A percentile compares a stretch with the other conserved stretches of the same genome.
phyloP scores from a whole-genome alignment of 2,888 invertebrate species.

The Tachystola acroxantha region DNA sequence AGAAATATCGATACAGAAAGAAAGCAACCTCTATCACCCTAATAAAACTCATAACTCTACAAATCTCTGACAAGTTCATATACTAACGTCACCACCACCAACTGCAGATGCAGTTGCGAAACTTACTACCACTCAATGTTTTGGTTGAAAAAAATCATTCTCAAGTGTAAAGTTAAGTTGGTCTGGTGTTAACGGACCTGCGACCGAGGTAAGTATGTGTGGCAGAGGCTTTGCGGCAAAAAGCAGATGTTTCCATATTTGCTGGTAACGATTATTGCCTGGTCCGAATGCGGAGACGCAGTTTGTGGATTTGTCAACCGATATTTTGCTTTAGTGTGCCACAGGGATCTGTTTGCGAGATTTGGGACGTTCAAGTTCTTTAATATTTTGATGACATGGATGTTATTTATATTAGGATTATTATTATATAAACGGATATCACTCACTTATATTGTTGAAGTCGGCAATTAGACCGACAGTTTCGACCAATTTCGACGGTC shows the following conservation, averaged over 20 bases:
- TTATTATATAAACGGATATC: no score
- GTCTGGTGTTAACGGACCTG: constrained; percentile 42
- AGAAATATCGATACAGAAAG: constrained; percentile 3
- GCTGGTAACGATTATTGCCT: constrained; percentile 53
- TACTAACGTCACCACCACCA: constrained; percentile 1
- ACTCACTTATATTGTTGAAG: no score
- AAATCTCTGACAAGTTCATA: constrained; percentile 16
- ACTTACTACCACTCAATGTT: neutral
- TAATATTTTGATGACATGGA: no score
- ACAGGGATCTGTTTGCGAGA: neutral
- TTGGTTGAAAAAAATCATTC: neutral
- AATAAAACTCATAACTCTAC: constrained; percentile 7
- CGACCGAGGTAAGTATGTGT: constrained; percentile 51
- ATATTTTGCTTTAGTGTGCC: constrained; percentile 12
- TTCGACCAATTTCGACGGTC: no score
- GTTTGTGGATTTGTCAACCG: constrained; percentile 13
- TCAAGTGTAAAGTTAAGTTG: constrained; percentile 8
- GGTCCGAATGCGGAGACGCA: constrained; percentile 30
- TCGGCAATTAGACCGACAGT: no score
- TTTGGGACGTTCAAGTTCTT: no score
- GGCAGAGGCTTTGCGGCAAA: constrained; percentile 42
- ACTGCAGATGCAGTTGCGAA: constrained; percentile 1
- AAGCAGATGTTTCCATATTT: constrained; percentile 52
- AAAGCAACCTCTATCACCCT: constrained; percentile 5
- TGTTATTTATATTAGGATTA: no score